phyloP scores from a whole-genome alignment of 2,797 vertebrate species.

The Hoplostethus atlanticus region DNA sequence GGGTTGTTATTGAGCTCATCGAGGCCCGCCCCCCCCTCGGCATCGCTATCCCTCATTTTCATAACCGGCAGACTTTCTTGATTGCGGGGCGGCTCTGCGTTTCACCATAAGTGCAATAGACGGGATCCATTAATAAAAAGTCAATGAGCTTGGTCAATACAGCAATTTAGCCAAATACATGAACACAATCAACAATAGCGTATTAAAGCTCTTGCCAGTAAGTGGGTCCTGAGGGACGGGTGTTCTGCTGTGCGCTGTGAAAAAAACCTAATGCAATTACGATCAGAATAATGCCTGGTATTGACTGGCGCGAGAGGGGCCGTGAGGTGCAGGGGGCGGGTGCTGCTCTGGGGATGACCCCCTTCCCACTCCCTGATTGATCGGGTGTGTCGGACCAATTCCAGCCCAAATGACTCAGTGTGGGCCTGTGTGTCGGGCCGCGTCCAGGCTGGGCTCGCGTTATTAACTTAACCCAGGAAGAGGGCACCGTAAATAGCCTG shows the following conservation, averaged over 20 bases:
- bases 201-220: conserved; percentile 69
- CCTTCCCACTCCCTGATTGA: conserved; percentile 78
- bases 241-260: conserved; percentile 54
- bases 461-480: conserved; percentile 84
- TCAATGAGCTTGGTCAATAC: conserved; percentile 72
- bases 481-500: conserved; percentile 78
- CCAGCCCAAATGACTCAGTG: conserved; percentile 76
- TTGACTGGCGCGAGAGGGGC: conserved; percentile 66
- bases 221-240: conserved; percentile 54
- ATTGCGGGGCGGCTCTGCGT: conserved; percentile 37
- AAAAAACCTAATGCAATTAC: conserved; percentile 74
- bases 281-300: conserved; percentile 75
- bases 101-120: conserved; percentile 62
- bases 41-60: conserved; percentile 46
- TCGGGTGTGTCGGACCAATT: conserved; percentile 81
- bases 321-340: conserved; percentile 60
- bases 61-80: conserved; percentile 52
- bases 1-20: conserved; percentile 31
- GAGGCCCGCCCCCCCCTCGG: neutral
- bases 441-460: conserved; percentile 66
- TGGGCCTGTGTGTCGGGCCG: conserved; percentile 62
- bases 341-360: conserved; percentile 73
- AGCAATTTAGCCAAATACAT: conserved; percentile 68
- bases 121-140: conserved; percentile 73
- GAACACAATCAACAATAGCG: conserved; percentile 61